A percentile compares a stretch with the other conserved stretches of the same genome.
phyloP scores from a whole-genome alignment of 2,888 invertebrate genomes.

The Diploptera punctata region DNA sequence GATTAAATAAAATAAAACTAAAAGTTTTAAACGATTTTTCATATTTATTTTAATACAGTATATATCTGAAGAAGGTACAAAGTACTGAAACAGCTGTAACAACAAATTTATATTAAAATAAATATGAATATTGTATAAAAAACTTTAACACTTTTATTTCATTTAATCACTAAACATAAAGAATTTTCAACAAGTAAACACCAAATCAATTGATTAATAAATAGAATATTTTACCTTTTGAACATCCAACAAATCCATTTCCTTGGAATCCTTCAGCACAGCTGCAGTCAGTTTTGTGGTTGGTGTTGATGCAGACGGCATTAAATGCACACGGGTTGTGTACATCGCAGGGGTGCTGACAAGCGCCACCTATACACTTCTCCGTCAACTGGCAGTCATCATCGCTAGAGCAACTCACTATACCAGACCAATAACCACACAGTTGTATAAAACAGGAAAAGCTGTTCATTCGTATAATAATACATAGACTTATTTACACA shows the following conservation, averaged over 20 bases:
- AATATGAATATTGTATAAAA: too few relatives aligned
- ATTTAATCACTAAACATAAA: too few relatives aligned
- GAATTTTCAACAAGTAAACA: too few relatives aligned
- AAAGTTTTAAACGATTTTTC: too few relatives aligned
- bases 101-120: too few relatives aligned
- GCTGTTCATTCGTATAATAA: not conserved
- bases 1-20: too few relatives aligned
- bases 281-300: constrained; percentile 86
- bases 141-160: too few relatives aligned
- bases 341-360: constrained; percentile 86
- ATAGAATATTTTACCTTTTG: constrained; percentile 68
- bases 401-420: constrained; percentile 87
- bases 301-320: constrained; percentile 86
- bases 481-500: too few relatives aligned
- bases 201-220: too few relatives aligned
- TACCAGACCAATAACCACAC: constrained; percentile 37
- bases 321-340: constrained; percentile 84
- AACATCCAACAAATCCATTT: constrained; percentile 82
- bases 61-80: too few relatives aligned
- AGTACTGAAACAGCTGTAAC: too few relatives aligned
- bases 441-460: constrained; percentile 18
- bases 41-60: too few relatives aligned
- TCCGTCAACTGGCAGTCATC: constrained; percentile 86
- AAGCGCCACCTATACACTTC: constrained; percentile 84
- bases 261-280: constrained; percentile 88